Conservation (phyloP, 1,140 invertebrate genomes). For the Bombus difficillimus region DNA sequence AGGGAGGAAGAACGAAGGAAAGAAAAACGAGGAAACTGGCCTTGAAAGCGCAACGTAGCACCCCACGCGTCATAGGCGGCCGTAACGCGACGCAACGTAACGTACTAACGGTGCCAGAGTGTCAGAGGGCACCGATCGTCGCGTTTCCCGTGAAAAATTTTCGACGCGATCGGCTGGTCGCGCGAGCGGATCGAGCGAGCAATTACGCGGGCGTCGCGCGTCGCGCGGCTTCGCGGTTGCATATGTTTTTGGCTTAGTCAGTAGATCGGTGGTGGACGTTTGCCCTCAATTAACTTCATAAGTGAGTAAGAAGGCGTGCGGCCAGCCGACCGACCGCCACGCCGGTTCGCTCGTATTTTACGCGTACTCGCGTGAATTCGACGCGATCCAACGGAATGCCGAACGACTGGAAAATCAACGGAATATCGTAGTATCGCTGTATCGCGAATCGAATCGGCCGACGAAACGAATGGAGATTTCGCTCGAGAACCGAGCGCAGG, state of each 20-base stretch:
- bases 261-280: conserved; percentile 80
- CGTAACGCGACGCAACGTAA: conserved; percentile 49
- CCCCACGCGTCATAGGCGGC: conserved; percentile 42
- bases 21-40: conserved; percentile 52
- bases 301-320: conserved; percentile 83
- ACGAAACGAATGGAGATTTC: too few species aligned
- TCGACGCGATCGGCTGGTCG: background rate
- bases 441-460: too few species aligned
- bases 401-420: background rate
- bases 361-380: background rate
- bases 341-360: conserved; percentile 46
- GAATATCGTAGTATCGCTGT: background rate
- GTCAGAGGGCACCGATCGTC: background rate
- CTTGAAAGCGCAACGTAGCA: conserved; percentile 17
- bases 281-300: conserved; percentile 84
- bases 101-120: background rate
- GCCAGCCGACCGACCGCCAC: conserved; percentile 75
- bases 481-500: too few species aligned
- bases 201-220: conserved; percentile 6
- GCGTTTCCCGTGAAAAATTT: background rate
- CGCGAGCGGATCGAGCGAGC: background rate
- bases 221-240: background rate
- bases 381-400: background rate
- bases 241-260: conserved; percentile 80
- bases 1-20: background rate